A percentile compares a stretch with the other conserved stretches of the same genome.
Conservation (phyloP, 2,113 vertebrate genomes). For the Terrapene triunguis region DNA sequence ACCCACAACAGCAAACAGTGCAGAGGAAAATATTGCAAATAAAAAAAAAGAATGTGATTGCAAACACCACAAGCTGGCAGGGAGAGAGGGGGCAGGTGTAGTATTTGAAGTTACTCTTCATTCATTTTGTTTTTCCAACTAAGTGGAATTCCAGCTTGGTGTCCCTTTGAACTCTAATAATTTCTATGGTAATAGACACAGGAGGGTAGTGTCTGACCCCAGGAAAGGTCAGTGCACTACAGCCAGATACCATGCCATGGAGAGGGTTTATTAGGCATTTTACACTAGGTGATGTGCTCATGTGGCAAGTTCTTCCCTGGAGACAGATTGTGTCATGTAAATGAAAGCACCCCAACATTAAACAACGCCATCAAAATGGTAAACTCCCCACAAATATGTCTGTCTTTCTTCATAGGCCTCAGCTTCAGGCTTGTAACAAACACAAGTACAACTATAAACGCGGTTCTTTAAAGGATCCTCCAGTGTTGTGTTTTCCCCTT, state of each 20-base stretch:
- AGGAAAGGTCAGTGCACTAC: background rate
- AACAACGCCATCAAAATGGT: background rate
- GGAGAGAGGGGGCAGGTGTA: background rate
- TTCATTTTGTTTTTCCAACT: background rate
- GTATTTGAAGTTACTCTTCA: background rate
- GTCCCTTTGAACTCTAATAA: background rate
- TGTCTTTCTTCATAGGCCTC: background rate
- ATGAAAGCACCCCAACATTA: background rate
- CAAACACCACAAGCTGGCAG: background rate
- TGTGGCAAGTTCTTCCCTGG: background rate
- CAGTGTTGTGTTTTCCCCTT: background rate
- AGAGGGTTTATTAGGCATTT: background rate
- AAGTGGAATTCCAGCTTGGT: background rate
- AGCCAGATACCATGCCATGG: background rate
- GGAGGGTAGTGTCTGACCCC: background rate
- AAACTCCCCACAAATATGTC: background rate
- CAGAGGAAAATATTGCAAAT: background rate
- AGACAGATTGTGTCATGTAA: background rate
- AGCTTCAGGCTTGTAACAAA: background rate
- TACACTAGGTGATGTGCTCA: background rate
- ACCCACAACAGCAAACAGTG: background rate
- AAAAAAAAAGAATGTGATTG: background rate
- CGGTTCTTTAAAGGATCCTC: background rate
- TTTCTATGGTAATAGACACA: background rate
- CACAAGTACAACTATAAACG: background rate